Evolutionary conservation across 2,888 invertebrate genomes (phyloP), one percentile per base, ranked within the genome.

Genomic region (Thecocarcelia acutangulata): DNA sequence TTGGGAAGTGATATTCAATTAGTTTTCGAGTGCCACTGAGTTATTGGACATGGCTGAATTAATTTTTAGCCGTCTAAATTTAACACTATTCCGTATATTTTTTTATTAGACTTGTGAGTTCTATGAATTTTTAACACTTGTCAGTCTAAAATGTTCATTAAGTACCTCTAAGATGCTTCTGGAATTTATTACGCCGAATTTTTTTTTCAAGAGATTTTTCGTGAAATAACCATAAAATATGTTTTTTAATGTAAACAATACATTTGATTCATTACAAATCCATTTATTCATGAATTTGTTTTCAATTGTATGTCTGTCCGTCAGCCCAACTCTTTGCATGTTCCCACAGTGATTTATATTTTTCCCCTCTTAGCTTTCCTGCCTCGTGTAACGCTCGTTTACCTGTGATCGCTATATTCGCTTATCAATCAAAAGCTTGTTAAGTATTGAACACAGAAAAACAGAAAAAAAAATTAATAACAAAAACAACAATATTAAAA

Each of bases 401-500:
- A 66, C 78, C 78, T 72, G n/a, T n/a, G 78, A 12, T 58, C 58
- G 24, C 24, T 52, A 15, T 24, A 3, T 44, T 21, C 28, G 33
- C 11, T 50, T 58, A 69, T 80, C 69, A 80, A 80, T 80, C 75
- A 80, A 48, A 80, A 58, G 12, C 40, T 50, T 75, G 48, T 68
- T 75, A 58, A 75, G 44, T 52, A 46, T 42, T 46, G 63, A 64
- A 24, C 56, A 64, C 54, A 21, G 54, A 63, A 28, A n/a, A n/a
- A n/a, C n/a, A n/a, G 44, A 24, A 48, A 37, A 24, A 4, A 46
- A 54, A 21, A 58, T 40, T 19, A 58, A 46, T 21, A 46, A 24
- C 21, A 48, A 48, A 19, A 70, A 64, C 21, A 21, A 54, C 12
- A 56, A 56, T 59, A 72, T 54, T 42, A 24, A 24, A 50, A 77